Evolutionary conservation across 2,113 vertebrate genomes (phyloP).

Genomic region (Pomatostomus ruficeps): DNA sequence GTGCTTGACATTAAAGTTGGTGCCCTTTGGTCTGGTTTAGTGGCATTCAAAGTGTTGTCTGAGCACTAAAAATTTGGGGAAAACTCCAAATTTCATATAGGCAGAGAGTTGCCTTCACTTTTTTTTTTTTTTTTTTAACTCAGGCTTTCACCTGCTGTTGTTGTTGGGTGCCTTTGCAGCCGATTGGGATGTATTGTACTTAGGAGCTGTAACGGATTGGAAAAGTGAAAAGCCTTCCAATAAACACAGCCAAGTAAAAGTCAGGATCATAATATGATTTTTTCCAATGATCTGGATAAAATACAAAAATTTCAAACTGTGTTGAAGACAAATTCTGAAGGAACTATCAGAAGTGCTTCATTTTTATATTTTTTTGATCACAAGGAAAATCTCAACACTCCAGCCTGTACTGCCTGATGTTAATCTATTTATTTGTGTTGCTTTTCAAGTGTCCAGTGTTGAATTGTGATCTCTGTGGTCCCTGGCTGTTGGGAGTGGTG

Average conservation of each 20-base stretch:
- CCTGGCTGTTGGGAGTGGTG: neutral
- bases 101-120: neutral
- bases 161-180: neutral
- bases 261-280: neutral
- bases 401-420: neutral
- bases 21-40: neutral
- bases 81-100: neutral
- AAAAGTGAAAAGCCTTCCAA: neutral
- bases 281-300: neutral
- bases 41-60: neutral
- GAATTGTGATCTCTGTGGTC: neutral
- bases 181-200: neutral
- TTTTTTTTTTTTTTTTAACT: neutral
- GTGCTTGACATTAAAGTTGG: neutral
- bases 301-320: neutral
- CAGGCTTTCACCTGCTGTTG: neutral
- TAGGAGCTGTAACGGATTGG: neutral
- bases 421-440: neutral
- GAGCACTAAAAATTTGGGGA: neutral
- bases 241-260: neutral
- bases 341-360: neutral
- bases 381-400: neutral
- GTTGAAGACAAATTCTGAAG: neutral
- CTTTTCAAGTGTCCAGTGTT: neutral
- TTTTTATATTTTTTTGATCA: neutral